Base-by-base conservation (phyloP, 1,140 invertebrate genomes). In the Parasteatoda tepidariorum region DNA sequence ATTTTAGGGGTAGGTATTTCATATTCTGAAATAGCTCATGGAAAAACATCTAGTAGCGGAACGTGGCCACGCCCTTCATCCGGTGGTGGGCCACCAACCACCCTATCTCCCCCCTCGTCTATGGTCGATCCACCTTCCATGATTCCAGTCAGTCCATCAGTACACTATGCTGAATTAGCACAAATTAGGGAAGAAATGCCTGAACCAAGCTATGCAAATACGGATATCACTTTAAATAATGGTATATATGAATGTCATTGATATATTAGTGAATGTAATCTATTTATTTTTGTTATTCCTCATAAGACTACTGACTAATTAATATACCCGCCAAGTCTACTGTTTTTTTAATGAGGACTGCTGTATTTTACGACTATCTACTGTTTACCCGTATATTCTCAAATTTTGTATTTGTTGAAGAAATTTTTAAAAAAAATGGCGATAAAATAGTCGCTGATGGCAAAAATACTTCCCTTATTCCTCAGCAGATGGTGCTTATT, bases 201-300 rank as follows among this genome's bases (percentile, higher is more conserved):
- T 7, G 91, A 92, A 82, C 91, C 91, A 31, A 91, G 90, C 84
- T 92, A 92, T 84, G 91, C 91, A 78, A 92, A 92, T 85, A 91
- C 91, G 6, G 89, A 91, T 55, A 90, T 91, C 55, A 89, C 90
- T 70, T 91, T 91, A 54, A 92, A 92, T 86, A 91, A 89, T 54
- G 88, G 89, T 84, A 48, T 83, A 85, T 88, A 22, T 87, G 2
- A n/a, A 15, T 13, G 28, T 6, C 0, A 61, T 24, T 30, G 6
- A 4, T 26, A 61, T 26, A 26, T 61, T 26, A 61, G 5, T 26
- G 22, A 6, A 28, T n/a, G n/a, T n/a, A n/a, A n/a, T n/a, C n/a
- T n/a, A n/a, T n/a, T n/a, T n/a, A n/a, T n/a, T n/a, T n/a, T n/a
- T n/a, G n/a, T n/a, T n/a, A n/a, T n/a, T n/a, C n/a, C n/a, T n/a